Evolutionary conservation across 2,797 vertebrate species (phyloP), one percentile per base, ranked within the genome.

Genomic region (Lutjanus campechanus): DNA sequence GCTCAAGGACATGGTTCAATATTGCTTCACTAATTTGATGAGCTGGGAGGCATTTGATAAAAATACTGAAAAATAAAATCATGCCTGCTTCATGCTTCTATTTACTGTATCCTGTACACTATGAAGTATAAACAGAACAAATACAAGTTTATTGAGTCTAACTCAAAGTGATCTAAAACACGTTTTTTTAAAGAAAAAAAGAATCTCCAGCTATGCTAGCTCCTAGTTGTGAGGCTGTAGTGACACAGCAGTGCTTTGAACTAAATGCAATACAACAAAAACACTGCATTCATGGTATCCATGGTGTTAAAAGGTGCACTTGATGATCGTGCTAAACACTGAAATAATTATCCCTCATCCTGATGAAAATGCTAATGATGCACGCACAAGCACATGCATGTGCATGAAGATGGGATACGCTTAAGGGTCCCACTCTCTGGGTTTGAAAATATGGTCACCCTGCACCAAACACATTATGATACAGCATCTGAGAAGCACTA

Each of bases 11-110:
- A 0, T 25, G 22, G 20, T 20, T 20, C 7, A 25, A 13, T 29
- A 29, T 68, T 68, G 44, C 29, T 58, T 58, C 40, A 66, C 13
- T 36, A 46, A 77, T 74, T 60, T 62, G 9, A 49, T 61, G 25
- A 75, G 22, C 29, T 59, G 47, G 22, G 53, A 49, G 2, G 7
- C 19, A 43, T 41, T 50, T 49, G 4, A n/a, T 56, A 46, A 25
- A 60, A 66, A 51, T 20, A 71, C 0, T 9, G 5, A 11, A 60
- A 53, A 16, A 54, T 25, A 36, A 61, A 53, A 11, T 60, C 8
- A 9, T 20, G 17, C 0, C 29, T 50, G 15, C 1, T n/a, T 20
- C 15, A 1, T 36, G 1, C 5, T 19, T 56, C 8, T 22, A 55
- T 53, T 47, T 46, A 29, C 12, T 44, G 36, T 46, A n/a, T 7